These are phyloP conservation scores for Sebastes kiyomatsui DNA, from an alignment of 2,797 vertebrate species.

Conservation along the genomic window DNA sequence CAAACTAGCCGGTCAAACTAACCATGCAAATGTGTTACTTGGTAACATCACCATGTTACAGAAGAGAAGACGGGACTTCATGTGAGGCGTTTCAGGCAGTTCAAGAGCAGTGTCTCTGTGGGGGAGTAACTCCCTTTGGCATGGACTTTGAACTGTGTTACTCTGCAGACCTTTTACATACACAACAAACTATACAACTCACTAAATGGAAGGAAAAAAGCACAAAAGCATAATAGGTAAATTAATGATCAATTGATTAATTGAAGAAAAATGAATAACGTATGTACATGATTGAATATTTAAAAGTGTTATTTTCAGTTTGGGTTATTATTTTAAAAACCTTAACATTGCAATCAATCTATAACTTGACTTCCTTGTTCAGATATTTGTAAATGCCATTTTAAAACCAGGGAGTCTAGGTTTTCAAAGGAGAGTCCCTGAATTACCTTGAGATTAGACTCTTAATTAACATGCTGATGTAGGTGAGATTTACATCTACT, in stretches of 20 bases:
- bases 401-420: neutral
- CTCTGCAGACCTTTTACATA: too few species aligned
- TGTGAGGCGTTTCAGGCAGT: too few species aligned
- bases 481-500: slow-evolving; percentile 55
- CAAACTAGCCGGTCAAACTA: too few species aligned
- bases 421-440: slow-evolving; percentile 1
- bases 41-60: too few species aligned
- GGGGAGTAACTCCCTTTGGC: too few species aligned
- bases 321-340: neutral
- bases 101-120: too few species aligned
- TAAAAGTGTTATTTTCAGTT: neutral
- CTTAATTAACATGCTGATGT: slow-evolving; percentile 54
- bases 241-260: neutral
- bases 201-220: too few species aligned
- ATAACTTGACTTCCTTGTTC: neutral
- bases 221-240: too few species aligned
- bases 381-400: neutral
- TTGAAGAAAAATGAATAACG: neutral
- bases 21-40: too few species aligned
- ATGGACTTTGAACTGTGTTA: too few species aligned
- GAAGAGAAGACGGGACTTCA: too few species aligned
- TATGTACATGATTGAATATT: neutral
- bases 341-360: neutral
- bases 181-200: too few species aligned
- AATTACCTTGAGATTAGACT: slow-evolving; percentile 49